These are phyloP conservation scores for Macrotis lagotis DNA, from an alignment of 2,113 vertebrate species.

Conservation along the genomic window DNA sequence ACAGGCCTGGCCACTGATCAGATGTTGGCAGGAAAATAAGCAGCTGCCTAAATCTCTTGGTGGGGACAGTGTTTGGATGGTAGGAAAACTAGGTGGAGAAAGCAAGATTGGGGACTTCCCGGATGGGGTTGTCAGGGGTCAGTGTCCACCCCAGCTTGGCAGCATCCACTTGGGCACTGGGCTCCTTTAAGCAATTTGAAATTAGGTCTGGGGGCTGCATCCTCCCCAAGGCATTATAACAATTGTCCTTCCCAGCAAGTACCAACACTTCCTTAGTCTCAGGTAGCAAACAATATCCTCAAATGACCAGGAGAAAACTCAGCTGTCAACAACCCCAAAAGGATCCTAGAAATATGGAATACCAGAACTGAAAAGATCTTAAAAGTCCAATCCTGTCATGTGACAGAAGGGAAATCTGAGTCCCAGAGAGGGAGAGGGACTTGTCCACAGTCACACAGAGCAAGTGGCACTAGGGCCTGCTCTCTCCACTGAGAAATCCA, in stretches of 20 bases:
- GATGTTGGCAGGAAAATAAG: background rate
- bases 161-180: background rate
- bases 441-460: background rate
- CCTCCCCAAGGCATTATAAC: background rate
- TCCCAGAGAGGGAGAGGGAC: background rate
- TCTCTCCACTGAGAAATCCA: background rate
- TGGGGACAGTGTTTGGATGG: background rate
- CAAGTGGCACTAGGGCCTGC: background rate
- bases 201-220: background rate
- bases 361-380: background rate
- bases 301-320: background rate
- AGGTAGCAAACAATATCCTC: background rate
- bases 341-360: background rate
- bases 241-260: background rate
- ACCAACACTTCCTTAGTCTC: background rate
- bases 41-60: background rate
- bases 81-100: background rate
- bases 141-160: background rate
- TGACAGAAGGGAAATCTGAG: background rate
- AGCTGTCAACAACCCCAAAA: background rate
- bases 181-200: background rate
- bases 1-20: background rate
- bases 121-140: background rate
- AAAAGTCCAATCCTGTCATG: background rate
- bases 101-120: background rate